These are phyloP conservation scores for Aythya baeri DNA, from an alignment of 2,113 vertebrate genomes.

Conservation along the genomic window DNA sequence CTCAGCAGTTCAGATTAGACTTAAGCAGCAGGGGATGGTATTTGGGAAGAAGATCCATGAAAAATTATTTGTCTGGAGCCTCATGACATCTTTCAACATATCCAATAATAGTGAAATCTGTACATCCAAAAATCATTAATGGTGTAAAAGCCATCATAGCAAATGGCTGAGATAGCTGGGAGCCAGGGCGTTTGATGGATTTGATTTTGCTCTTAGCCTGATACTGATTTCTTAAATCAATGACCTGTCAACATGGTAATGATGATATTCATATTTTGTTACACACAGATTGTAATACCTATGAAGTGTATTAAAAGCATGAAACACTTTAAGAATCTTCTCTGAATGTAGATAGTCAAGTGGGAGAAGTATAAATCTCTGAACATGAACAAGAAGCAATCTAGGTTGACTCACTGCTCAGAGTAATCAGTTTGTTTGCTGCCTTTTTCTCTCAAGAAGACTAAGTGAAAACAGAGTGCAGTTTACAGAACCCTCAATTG, in stretches of 20 bases:
- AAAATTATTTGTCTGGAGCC: not conserved
- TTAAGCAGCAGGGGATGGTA: not conserved
- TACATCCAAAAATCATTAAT: fast-evolving
- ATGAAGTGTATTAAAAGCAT: not conserved
- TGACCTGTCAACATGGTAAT: not conserved
- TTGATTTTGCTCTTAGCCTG: not conserved
- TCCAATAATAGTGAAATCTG: not conserved
- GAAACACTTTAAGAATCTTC: not conserved
- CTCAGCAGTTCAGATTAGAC: not conserved
- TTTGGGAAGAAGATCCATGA: not conserved
- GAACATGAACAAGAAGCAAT: not conserved
- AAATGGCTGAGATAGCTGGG: not conserved
- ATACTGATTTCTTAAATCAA: not conserved
- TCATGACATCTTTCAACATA: not conserved
- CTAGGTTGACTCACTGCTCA: not conserved
- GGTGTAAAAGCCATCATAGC: not conserved
- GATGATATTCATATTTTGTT: not conserved
- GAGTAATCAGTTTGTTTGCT: not conserved
- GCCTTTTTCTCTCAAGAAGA: not conserved
- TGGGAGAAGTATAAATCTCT: not conserved
- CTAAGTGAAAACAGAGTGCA: not conserved
- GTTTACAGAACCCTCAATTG: fast-evolving
- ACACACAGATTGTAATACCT: not conserved
- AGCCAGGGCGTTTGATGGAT: not conserved
- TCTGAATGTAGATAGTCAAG: not conserved